Evolutionary conservation across 2,797 vertebrate genomes (phyloP).

Genomic region (Phalanger gymnotis): DNA sequence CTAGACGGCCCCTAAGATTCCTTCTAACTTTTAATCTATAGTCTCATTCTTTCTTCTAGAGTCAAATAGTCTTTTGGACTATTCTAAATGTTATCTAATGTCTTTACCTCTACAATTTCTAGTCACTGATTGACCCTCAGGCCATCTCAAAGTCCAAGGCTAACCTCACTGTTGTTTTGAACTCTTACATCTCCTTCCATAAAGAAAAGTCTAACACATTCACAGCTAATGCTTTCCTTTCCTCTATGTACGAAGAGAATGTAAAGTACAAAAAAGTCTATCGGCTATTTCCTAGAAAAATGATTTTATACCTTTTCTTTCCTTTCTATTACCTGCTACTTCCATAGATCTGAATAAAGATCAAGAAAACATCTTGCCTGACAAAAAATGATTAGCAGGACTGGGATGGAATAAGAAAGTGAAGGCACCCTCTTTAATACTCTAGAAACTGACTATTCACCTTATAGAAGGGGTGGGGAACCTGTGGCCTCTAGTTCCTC

Average conservation of each 20-base stretch:
- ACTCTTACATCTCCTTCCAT: slow-evolving; percentile 16
- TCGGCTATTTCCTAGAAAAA: no score
- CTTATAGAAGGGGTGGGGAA: no score
- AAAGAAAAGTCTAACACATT: slow-evolving; percentile 11
- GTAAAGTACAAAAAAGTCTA: slow-evolving; percentile 13
- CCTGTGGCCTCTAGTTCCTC: no score
- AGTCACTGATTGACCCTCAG: not conserved
- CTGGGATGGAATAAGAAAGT: not conserved
- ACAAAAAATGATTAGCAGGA: not conserved
- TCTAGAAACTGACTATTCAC: not conserved
- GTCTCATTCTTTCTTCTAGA: slow-evolving; percentile 10
- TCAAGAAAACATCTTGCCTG: not conserved
- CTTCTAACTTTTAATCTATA: slow-evolving; percentile 26
- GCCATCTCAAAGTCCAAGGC: slow-evolving; percentile 5
- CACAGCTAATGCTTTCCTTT: not conserved
- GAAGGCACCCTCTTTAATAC: not conserved
- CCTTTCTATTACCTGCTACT: not conserved
- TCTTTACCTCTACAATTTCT: slow-evolving; percentile 28
- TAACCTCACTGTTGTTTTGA: slow-evolving; percentile 34
- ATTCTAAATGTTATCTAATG: no score
- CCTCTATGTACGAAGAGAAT: slow-evolving; percentile 37
- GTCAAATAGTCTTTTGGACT: not conserved
- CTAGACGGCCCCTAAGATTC: not conserved
- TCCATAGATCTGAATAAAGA: not conserved
- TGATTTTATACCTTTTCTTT: not conserved